Percentiles rank a stretch among this genome's conserved stretches.
These are phyloP conservation scores for Phrynocephalus vlangalii DNA, from an alignment of 2,797 vertebrate species.

Conservation along the genomic window DNA sequence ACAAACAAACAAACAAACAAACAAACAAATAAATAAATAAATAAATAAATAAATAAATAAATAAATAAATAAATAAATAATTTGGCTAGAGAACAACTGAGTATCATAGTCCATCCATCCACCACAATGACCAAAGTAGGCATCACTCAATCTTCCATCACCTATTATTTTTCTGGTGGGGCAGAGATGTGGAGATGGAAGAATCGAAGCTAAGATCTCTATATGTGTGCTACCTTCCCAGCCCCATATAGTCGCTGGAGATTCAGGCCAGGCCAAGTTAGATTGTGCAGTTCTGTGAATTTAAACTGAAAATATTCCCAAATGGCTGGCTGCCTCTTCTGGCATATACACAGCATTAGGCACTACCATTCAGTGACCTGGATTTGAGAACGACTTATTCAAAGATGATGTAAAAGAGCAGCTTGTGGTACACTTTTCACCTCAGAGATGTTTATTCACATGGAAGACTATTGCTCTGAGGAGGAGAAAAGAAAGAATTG, in stretches of 20 bases:
- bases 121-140: not conserved
- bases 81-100: not conserved
- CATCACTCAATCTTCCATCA: not conserved
- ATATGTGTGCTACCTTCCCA: not conserved
- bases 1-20: too few species aligned
- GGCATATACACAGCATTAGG: not conserved
- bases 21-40: too few species aligned
- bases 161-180: not conserved
- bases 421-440: slow-evolving; percentile 52
- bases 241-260: slow-evolving; percentile 32
- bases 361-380: slow-evolving; percentile 17
- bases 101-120: not conserved
- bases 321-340: slow-evolving; percentile 32
- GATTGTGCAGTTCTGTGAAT: slow-evolving; percentile 42
- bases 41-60: too few species aligned
- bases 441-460: slow-evolving; percentile 38
- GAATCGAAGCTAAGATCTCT: not conserved
- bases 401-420: slow-evolving; percentile 27
- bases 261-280: slow-evolving; percentile 35
- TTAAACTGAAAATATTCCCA: slow-evolving; percentile 50
- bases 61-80: too few species aligned
- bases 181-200: not conserved
- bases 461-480: slow-evolving; percentile 20
- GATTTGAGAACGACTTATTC: slow-evolving; percentile 20
- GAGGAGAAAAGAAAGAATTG: not conserved